phyloP scores from a whole-genome alignment of 2,888 invertebrate genomes.

The Ligdia adustata region DNA sequence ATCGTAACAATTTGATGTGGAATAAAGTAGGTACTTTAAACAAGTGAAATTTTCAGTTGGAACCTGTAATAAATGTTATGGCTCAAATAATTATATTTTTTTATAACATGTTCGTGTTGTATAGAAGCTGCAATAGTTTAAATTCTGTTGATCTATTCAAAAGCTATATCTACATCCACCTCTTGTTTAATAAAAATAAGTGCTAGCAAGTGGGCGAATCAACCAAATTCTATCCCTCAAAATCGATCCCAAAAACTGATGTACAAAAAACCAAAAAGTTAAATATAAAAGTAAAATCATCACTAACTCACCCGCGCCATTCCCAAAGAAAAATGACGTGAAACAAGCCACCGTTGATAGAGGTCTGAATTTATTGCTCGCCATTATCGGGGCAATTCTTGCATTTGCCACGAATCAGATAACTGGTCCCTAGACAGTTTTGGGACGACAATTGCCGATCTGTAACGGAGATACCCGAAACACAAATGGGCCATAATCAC shows the following conservation, averaged over 20 bases:
- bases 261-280: too few relatives aligned
- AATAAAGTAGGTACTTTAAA: slow-evolving; percentile 25
- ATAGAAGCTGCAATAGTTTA: too few relatives aligned
- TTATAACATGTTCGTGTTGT: too few relatives aligned
- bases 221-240: too few relatives aligned
- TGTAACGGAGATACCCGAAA: slow-evolving; percentile 57
- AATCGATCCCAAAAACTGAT: too few relatives aligned
- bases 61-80: slow-evolving; percentile 25
- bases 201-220: too few relatives aligned
- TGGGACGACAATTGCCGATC: slow-evolving; percentile 55
- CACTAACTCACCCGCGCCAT: slow-evolving; percentile 13
- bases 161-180: too few relatives aligned
- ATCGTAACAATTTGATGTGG: slow-evolving; percentile 30
- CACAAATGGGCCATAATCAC: slow-evolving; percentile 55
- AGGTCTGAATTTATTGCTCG: slow-evolving; percentile 57
- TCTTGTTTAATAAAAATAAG: too few relatives aligned
- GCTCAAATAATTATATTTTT: too few relatives aligned
- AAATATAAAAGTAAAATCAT: slow-evolving; percentile 10
- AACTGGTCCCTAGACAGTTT: slow-evolving; percentile 44
- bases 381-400: slow-evolving; percentile 61
- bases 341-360: slow-evolving; percentile 50
- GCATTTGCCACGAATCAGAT: slow-evolving; percentile 57
- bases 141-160: too few relatives aligned
- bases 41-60: slow-evolving; percentile 25
- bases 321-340: slow-evolving; percentile 44